A percentile compares a stretch with the other conserved stretches of the same genome.
Evolutionary conservation across 2,797 vertebrate species (phyloP).

Genomic region (Myotis planiceps): DNA sequence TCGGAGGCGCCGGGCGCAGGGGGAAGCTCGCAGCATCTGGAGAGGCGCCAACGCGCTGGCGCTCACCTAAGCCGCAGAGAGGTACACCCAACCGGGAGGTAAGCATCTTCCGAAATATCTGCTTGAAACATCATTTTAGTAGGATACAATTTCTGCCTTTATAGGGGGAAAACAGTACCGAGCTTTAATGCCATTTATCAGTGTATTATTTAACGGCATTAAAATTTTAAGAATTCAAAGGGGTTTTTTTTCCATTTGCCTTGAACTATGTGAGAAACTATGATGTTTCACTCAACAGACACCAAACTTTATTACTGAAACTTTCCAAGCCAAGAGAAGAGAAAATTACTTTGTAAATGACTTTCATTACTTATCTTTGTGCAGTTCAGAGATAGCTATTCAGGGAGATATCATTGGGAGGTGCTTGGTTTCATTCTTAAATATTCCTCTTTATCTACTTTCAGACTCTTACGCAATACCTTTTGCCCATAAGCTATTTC

Average conservation of each 20-base stretch:
- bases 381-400: not conserved
- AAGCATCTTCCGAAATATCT: constrained; percentile 59
- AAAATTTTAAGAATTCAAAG: constrained; percentile 14
- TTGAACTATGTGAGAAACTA: constrained; percentile 39
- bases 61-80: constrained; percentile 23
- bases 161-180: not conserved
- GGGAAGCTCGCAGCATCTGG: constrained; percentile 29
- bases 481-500: not conserved
- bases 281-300: constrained; percentile 13
- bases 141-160: not conserved
- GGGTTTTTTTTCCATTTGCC: not conserved
- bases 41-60: constrained; percentile 36
- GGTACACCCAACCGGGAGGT: constrained; percentile 46
- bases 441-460: constrained; percentile 9
- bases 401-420: not conserved
- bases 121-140: not conserved
- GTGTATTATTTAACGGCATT: constrained; percentile 43
- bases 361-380: constrained; percentile 3
- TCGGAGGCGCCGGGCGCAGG: not conserved
- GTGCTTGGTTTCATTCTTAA: not conserved
- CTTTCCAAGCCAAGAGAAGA: constrained; percentile 24
- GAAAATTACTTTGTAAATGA: constrained; percentile 11
- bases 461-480: not conserved
- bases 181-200: not conserved
- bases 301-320: constrained; percentile 52